phyloP scores from a whole-genome alignment of 1,140 invertebrate species.

The Globodera rostochiensis region DNA sequence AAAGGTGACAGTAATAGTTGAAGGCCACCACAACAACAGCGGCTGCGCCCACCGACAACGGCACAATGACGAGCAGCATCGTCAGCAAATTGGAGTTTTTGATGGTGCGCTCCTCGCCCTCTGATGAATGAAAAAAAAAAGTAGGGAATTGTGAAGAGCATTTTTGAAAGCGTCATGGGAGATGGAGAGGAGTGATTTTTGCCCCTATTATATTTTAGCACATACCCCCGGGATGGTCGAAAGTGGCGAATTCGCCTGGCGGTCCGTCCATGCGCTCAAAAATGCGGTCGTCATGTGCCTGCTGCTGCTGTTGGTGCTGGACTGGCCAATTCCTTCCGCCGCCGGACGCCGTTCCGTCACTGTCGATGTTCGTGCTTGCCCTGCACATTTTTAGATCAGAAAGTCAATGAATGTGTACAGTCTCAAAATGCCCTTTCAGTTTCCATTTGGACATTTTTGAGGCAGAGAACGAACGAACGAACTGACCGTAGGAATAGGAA shows the following conservation, averaged over 20 bases:
- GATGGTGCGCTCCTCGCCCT: background rate
- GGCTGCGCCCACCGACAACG: slow-evolving; percentile 53
- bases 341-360: background rate
- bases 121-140: background rate
- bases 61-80: slow-evolving; percentile 50
- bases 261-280: slow-evolving; percentile 36
- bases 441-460: background rate
- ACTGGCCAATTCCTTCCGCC: slow-evolving; percentile 12
- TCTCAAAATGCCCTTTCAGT: no score
- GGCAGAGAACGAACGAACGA: background rate
- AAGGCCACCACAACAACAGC: slow-evolving; percentile 50
- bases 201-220: no score
- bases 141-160: slow-evolving; percentile 16
- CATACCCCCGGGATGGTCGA: slow-evolving; percentile 14
- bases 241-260: slow-evolving; percentile 38
- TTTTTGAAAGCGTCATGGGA: slow-evolving; percentile 20
- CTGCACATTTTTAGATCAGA: background rate
- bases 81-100: slow-evolving; percentile 45
- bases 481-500: slow-evolving; percentile 44
- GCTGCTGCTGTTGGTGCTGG: background rate
- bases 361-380: slow-evolving; percentile 23
- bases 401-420: no score
- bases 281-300: slow-evolving; percentile 23
- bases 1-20: slow-evolving; percentile 57
- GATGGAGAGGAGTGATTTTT: slow-evolving; percentile 6